Conservation (phyloP, 2,888 invertebrate genomes). For the Ypsolopha sequella region DNA sequence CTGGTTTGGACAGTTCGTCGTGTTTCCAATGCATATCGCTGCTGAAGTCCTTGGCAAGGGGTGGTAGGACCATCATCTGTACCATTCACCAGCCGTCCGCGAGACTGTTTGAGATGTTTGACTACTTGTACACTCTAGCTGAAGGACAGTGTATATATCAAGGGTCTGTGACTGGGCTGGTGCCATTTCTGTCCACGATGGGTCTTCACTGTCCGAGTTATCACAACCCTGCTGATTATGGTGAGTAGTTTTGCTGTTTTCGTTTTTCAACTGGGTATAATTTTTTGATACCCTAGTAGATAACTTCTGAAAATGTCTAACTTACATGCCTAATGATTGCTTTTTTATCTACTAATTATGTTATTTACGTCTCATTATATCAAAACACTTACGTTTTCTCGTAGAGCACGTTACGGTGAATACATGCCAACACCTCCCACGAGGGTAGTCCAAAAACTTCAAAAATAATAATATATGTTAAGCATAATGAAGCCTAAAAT, state of each 20-base stretch:
- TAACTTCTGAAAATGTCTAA: too few relatives aligned
- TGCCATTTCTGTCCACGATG: slow-evolving; percentile 89
- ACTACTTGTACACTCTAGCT: slow-evolving; percentile 90
- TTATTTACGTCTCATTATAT: too few relatives aligned
- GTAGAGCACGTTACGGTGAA: too few relatives aligned
- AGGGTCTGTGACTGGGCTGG: slow-evolving; percentile 84
- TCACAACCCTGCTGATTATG: slow-evolving; percentile 97
- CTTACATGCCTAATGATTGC: too few relatives aligned
- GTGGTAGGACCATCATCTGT: slow-evolving; percentile 92
- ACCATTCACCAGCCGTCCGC: slow-evolving; percentile 98
- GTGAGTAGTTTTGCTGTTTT: slow-evolving; percentile 66
- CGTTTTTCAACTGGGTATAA: too few relatives aligned
- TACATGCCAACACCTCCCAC: too few relatives aligned
- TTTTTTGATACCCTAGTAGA: too few relatives aligned
- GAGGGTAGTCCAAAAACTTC: too few relatives aligned
- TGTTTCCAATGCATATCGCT: slow-evolving; percentile 94
- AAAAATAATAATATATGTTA: too few relatives aligned
- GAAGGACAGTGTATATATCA: slow-evolving; percentile 96
- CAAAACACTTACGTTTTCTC: too few relatives aligned
- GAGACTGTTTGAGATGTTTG: slow-evolving; percentile 95
- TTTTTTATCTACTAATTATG: too few relatives aligned
- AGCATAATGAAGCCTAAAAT: too few relatives aligned
- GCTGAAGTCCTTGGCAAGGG: slow-evolving; percentile 88
- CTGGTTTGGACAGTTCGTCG: slow-evolving; percentile 94
- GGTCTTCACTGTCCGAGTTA: slow-evolving; percentile 93